Percentiles rank a stretch among this genome's conserved stretches.
Evolutionary conservation across 2,113 vertebrate genomes (phyloP).

Genomic region (Cyprinus carpio): DNA sequence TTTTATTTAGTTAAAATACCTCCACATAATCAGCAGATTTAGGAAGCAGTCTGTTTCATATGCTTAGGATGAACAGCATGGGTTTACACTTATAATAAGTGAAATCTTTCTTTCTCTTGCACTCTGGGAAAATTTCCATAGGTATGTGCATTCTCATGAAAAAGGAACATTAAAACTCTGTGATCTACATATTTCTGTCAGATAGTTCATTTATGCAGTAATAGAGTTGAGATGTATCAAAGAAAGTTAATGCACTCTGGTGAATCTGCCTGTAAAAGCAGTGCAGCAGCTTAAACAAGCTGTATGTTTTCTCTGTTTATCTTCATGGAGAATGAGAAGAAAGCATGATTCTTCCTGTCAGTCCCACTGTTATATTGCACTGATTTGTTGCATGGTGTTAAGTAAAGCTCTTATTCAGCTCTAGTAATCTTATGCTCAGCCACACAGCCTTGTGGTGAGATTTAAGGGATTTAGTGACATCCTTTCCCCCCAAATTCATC

Average conservation of each 20-base stretch:
- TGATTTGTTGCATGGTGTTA: constrained; percentile 57
- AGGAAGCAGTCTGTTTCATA: neutral
- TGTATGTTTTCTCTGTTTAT: neutral
- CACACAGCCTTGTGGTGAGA: constrained; percentile 55
- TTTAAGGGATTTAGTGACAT: constrained; percentile 66
- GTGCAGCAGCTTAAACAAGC: neutral
- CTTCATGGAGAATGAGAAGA: neutral
- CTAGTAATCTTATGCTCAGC: constrained; percentile 62
- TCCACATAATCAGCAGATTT: constrained; percentile 23
- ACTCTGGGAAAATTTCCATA: neutral
- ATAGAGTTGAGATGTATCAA: neutral
- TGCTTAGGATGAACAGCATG: neutral
- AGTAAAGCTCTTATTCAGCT: constrained; percentile 55
- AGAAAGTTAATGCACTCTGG: neutral
- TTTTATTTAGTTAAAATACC: constrained; percentile 28
- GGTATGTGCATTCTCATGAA: neutral
- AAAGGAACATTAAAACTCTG: neutral
- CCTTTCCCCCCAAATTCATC: constrained; percentile 62
- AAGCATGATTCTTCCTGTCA: neutral
- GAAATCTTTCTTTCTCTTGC: neutral
- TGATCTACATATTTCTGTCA: neutral
- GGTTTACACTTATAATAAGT: neutral
- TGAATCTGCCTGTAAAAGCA: neutral
- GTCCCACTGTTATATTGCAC: constrained; percentile 56
- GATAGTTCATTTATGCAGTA: too few species aligned